phyloP scores from a whole-genome alignment of 2,113 vertebrate genomes.

The Dipodomys merriami region DNA sequence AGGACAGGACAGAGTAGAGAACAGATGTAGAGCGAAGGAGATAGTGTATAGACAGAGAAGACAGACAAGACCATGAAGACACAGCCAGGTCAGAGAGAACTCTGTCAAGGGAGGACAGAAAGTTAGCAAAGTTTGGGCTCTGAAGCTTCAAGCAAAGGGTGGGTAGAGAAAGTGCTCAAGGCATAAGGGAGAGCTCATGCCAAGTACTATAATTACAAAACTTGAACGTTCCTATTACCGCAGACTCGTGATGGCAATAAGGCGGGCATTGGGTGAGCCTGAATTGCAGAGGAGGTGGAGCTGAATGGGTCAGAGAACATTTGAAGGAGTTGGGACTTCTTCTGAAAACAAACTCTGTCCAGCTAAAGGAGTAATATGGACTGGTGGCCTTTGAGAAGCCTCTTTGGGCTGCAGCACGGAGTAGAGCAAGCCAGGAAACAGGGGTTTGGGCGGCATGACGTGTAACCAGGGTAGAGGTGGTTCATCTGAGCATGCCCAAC shows the following conservation, averaged over 20 bases:
- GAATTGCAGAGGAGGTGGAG: too few species aligned
- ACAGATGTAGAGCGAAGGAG: accelerated
- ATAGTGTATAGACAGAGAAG: not conserved
- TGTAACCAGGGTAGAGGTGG: not conserved
- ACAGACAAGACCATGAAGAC: not conserved
- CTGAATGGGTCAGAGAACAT: not conserved
- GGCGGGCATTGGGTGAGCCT: not conserved
- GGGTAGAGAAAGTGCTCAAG: not conserved
- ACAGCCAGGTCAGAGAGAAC: not conserved
- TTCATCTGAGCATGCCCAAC: not conserved
- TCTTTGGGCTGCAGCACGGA: not conserved
- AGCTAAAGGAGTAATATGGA: not conserved
- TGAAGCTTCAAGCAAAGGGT: not conserved
- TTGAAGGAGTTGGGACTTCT: not conserved
- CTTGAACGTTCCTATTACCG: not conserved
- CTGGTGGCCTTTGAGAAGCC: not conserved
- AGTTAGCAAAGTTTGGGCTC: not conserved
- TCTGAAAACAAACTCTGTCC: not conserved
- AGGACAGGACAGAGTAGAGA: not conserved
- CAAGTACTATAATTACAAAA: not conserved
- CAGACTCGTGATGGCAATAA: not conserved
- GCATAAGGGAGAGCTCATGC: not conserved
- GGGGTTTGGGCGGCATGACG: not conserved
- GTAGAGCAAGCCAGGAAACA: accelerated
- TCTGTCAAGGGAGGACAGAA: not conserved